Evolutionary conservation across 2,888 invertebrate genomes (phyloP), one percentile per base, ranked within the genome.

Genomic region (Neoaliturus tenellus): DNA sequence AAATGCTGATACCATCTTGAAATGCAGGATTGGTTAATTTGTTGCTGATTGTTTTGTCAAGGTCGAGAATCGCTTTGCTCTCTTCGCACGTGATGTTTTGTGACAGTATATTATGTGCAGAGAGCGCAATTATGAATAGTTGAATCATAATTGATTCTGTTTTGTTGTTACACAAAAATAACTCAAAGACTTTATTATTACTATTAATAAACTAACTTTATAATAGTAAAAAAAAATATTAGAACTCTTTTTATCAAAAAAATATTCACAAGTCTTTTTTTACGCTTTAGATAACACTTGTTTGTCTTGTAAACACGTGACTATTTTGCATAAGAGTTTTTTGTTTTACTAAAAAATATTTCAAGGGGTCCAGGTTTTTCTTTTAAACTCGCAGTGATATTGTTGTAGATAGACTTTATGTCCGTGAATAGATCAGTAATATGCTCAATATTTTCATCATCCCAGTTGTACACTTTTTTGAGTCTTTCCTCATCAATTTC

Each of bases 401-500:
- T 71, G 17, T 35, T 6, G 23, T 41, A 71, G 6, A 71, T 39
- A 23, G 35, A 39, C 14, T 23, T 71, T 6, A 71, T 71, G 41
- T 71, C 71, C 25, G 35, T 71, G 5, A 71, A 10, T 23, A 39
- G 25, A n/a, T 71, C 71, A 0, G 35, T 35, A 3, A 71, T 23
- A 71, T 39, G 41, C 0, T 71, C 71, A 10, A 71, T 10, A 71
- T 71, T 71, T 8, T 39, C 71, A 39, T 39, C 39, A 39, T 71
- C 71, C 71, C 71, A 71, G 39, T 71, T 71, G 71, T 39, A 71
- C 1, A 39, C 20, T 71, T 71, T 71, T 20, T 71, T 71, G 1
- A 71, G 71, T 28, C 39, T 20, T 17, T 71, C 71, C 17, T 35
- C 28, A 71, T 71, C 41, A 8, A 71, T 6, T 10, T 71, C 71